These are phyloP conservation scores for Sebastes schlegelii DNA, from an alignment of 2,113 vertebrate genomes.

Conservation along the genomic window DNA sequence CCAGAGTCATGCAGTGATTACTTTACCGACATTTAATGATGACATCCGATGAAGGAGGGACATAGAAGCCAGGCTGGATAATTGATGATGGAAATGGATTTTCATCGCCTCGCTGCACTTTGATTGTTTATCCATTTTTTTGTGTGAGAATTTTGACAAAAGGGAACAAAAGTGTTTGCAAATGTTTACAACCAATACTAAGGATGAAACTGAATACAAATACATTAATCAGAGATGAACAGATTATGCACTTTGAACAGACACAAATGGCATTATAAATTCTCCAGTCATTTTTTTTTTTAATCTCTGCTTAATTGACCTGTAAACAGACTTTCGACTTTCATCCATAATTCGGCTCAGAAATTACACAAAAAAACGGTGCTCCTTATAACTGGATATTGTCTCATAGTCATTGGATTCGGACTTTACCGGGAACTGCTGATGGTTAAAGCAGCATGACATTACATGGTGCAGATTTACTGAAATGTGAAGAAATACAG, in stretches of 20 bases:
- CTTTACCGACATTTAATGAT: slow-evolving; percentile 51
- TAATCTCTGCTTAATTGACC: too few species aligned
- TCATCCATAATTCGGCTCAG: neutral
- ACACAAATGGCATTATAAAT: neutral
- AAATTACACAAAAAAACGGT: neutral
- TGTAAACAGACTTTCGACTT: neutral
- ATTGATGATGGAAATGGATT: slow-evolving; percentile 42
- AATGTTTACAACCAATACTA: neutral
- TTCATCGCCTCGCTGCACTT: slow-evolving; percentile 4
- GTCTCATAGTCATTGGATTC: neutral
- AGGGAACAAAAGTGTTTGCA: neutral
- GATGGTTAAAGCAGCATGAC: too few species aligned
- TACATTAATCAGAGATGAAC: neutral
- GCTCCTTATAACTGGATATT: neutral
- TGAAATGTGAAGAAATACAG: neutral
- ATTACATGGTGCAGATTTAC: neutral
- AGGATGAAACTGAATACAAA: neutral
- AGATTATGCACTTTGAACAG: neutral
- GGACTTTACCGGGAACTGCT: neutral
- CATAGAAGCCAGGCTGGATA: slow-evolving; percentile 19
- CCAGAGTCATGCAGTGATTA: slow-evolving; percentile 49
- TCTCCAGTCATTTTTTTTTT: neutral
- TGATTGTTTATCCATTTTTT: slow-evolving; percentile 1
- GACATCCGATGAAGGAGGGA: slow-evolving; percentile 22
- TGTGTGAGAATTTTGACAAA: neutral